Base-by-base conservation (phyloP, 1,140 invertebrate genomes). In the Nomia melanderi region DNA sequence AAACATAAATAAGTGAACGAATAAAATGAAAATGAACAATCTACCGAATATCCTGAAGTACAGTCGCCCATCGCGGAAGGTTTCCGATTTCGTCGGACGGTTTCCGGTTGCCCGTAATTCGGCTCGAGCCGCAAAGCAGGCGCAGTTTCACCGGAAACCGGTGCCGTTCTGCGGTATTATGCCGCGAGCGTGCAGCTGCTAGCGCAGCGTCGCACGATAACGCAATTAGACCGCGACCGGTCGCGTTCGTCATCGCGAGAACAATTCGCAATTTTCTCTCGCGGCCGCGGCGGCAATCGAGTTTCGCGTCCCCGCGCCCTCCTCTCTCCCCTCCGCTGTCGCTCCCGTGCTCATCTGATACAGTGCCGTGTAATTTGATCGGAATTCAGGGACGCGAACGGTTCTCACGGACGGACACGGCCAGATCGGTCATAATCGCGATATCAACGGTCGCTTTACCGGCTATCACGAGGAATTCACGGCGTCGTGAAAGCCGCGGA, bases 251-350 rank as follows among this genome's bases (percentile, higher is more conserved):
- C 47, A 50, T 50, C n/a, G 41, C 20, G 47, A n/a, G 20, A n/a
- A 50, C 47, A 50, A 50, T 50, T 50, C 47, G 47, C 47, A 50
- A 50, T 50, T 50, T 50, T 50, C 47, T 50, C 47, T 50, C 47
- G 47, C 20, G 20, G 47, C 41, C 41, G 41, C 2, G 7, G 20
- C 47, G 47, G 0, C 47, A n/a, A n/a, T 50, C 47, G 20, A 50
- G 47, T 50, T n/a, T 44, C 3, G 33, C 33, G 33, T 8, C 33
- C 33, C 33, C 33, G 8, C 8, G 3, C 33, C 8, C 36, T 7
- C 11, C 36, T 11, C 36, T 41, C 20, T 17, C 41, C 41, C 4
- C 12, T 17, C 41, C 14, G 14, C 41, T 4, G 41, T 44, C 5
- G 41, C 14, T 17, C 41, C 14, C 41, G 36, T 11, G 36, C 36